Percentiles rank a stretch among this genome's conserved stretches.
These are phyloP conservation scores for Galeopterus variegatus DNA, from an alignment of 2,113 vertebrate species.

Conservation along the genomic window DNA sequence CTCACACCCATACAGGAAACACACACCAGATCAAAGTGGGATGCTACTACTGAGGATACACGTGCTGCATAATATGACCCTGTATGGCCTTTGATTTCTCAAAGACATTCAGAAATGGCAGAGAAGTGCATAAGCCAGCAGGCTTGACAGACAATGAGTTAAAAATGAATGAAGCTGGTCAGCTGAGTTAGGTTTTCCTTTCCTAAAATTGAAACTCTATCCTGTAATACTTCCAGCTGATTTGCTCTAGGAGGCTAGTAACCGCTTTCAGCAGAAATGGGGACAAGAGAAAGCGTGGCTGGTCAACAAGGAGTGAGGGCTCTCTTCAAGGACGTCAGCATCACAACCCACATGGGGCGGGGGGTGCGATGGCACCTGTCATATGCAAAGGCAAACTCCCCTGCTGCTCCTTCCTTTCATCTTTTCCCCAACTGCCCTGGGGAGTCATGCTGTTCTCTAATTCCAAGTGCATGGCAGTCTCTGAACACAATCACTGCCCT, in stretches of 20 bases:
- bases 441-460: not conserved
- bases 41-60: rapidly evolving
- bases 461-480: rapidly evolving
- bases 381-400: not conserved
- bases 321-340: not conserved
- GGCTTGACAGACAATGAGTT: not conserved
- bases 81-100: not conserved
- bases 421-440: too few relatives aligned
- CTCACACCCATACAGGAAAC: not conserved
- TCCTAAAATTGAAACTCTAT: not conserved
- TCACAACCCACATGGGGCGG: too few relatives aligned
- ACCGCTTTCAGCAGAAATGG: not conserved
- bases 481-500: not conserved
- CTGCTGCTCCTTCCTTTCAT: not conserved
- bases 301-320: not conserved
- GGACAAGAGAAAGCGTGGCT: not conserved
- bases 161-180: not conserved
- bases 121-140: not conserved
- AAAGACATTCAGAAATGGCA: not conserved
- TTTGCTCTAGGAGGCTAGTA: not conserved
- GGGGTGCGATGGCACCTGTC: not conserved
- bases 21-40: not conserved
- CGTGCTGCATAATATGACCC: too few relatives aligned
- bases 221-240: not conserved
- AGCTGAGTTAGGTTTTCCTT: not conserved